Conservation (phyloP, 2,113 vertebrate species). For the Phrynocephalus versicolor region DNA sequence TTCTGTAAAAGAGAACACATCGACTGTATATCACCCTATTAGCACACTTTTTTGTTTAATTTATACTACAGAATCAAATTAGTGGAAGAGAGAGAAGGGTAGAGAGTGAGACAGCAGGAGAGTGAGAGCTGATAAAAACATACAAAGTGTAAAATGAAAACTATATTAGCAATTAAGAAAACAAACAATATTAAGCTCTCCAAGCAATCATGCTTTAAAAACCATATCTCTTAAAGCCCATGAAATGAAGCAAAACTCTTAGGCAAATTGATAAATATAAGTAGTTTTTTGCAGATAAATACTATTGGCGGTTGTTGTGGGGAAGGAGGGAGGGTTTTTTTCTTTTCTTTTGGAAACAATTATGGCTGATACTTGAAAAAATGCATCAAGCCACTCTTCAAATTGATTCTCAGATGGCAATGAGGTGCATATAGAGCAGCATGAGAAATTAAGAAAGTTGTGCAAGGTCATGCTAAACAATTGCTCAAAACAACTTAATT, state of each 20-base stretch:
- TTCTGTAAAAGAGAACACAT: not conserved
- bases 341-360: slow-evolving; percentile 32
- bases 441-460: slow-evolving; percentile 2
- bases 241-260: slow-evolving; percentile 28
- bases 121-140: slow-evolving; percentile 22
- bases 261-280: slow-evolving; percentile 42
- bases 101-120: not conserved
- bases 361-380: slow-evolving; percentile 29
- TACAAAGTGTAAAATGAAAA: not conserved
- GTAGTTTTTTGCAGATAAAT: slow-evolving; percentile 48
- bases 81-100: too few relatives aligned
- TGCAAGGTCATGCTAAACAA: slow-evolving; percentile 28
- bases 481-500: slow-evolving; percentile 29
- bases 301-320: slow-evolving; percentile 39
- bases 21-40: not conserved
- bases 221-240: slow-evolving; percentile 44
- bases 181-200: slow-evolving; percentile 29
- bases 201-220: slow-evolving; percentile 41
- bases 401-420: slow-evolving; percentile 34
- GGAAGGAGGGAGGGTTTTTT: not conserved
- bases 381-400: slow-evolving; percentile 23
- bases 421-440: slow-evolving; percentile 15
- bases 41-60: not conserved
- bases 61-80: not conserved
- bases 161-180: slow-evolving; percentile 8